Evolutionary conservation across 2,797 vertebrate species (phyloP).

Genomic region (Siniperca scherzeri): DNA sequence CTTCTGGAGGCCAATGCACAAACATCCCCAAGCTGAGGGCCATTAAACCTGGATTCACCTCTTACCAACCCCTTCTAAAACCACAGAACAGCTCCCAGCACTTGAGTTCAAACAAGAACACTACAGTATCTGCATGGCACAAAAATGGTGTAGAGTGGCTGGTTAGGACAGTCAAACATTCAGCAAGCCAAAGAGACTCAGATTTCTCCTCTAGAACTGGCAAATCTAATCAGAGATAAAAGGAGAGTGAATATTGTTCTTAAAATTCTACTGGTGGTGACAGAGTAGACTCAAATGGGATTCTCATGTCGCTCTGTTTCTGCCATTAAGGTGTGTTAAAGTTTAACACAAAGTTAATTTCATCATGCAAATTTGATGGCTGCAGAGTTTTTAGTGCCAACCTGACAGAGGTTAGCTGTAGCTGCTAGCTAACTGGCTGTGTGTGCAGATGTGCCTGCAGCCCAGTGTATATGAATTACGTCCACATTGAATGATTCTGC

Average conservation of each 20-base stretch:
- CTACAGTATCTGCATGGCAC: constrained; percentile 1
- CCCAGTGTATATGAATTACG: background rate
- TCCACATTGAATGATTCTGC: background rate
- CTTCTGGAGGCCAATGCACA: constrained; percentile 42
- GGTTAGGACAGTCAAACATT: constrained; percentile 8
- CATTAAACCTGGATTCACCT: constrained; percentile 55
- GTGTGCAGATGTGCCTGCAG: background rate
- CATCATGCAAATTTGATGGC: constrained; percentile 35
- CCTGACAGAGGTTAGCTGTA: background rate
- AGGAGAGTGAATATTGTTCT: background rate
- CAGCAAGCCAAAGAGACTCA: constrained; percentile 7
- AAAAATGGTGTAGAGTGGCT: background rate
- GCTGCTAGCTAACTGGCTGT: background rate
- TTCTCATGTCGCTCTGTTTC: constrained; percentile 14
- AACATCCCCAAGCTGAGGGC: constrained; percentile 42
- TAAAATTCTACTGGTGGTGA: constrained; percentile 10
- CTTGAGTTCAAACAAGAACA: constrained; percentile 22
- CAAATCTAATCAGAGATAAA: constrained; percentile 17
- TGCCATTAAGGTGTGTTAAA: constrained; percentile 15
- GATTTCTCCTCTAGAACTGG: background rate
- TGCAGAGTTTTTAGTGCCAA: background rate
- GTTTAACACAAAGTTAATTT: constrained; percentile 31
- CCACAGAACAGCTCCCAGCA: constrained; percentile 19
- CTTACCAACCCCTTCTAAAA: constrained; percentile 19
- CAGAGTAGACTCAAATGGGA: constrained; percentile 17